A percentile compares a stretch with the other conserved stretches of the same genome.
phyloP scores from a whole-genome alignment of 1,140 invertebrate species.

The Drosophila micromelanica region DNA sequence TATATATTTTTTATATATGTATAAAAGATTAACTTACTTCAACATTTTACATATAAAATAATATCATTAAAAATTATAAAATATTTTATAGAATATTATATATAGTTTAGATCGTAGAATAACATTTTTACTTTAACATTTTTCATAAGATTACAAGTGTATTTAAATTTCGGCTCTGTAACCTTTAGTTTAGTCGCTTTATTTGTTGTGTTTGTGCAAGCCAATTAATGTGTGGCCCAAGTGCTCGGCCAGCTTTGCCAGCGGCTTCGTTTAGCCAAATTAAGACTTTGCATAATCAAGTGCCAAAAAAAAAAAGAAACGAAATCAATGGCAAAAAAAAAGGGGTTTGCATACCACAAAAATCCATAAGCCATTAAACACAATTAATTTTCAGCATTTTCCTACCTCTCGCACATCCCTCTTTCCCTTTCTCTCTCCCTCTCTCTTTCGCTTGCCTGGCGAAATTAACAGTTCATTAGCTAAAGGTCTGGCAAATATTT shows the following conservation, averaged over 20 bases:
- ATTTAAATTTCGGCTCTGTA: neutral
- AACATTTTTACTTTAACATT: no score
- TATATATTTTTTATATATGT: neutral
- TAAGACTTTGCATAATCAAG: conserved; percentile 79
- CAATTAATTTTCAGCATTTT: conserved; percentile 63
- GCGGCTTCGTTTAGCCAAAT: conserved; percentile 40
- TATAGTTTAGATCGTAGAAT: no score
- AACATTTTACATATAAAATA: no score
- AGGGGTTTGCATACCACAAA: conserved; percentile 22
- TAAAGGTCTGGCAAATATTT: conserved; percentile 77
- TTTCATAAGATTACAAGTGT: neutral
- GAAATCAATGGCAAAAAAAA: conserved; percentile 9
- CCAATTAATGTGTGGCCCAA: conserved; percentile 57
- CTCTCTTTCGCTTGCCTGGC: conserved; percentile 6
- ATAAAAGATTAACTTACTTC: no score
- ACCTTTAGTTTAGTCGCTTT: conserved; percentile 1
- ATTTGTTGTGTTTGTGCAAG: conserved; percentile 29
- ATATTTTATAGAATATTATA: no score
- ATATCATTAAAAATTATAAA: no score
- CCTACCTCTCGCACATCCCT: neutral
- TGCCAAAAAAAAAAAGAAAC: conserved; percentile 59
- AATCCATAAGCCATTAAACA: conserved; percentile 57
- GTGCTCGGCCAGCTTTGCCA: conserved; percentile 24
- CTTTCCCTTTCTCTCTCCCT: neutral
- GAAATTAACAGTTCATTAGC: conserved; percentile 82